A percentile compares a stretch with the other conserved stretches of the same genome.
These are phyloP conservation scores for Syngnathus rostellatus DNA, from an alignment of 2,797 vertebrate genomes.

Conservation along the genomic window DNA sequence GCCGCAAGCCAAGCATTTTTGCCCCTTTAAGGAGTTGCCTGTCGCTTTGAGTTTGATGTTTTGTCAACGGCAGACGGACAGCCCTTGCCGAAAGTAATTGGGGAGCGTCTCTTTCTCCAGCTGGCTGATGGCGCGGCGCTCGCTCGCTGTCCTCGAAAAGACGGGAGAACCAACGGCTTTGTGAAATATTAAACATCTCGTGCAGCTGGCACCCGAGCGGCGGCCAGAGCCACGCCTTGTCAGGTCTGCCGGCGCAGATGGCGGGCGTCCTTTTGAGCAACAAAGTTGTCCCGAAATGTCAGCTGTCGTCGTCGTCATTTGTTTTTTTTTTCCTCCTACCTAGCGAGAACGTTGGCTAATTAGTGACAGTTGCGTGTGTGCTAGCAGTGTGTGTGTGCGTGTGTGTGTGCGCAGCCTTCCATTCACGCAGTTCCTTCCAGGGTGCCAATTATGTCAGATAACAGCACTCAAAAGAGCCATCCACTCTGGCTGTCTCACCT, in stretches of 20 bases:
- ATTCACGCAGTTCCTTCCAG: background rate
- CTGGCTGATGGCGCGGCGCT: conserved; percentile 38
- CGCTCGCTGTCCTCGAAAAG: conserved; percentile 40
- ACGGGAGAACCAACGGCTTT: conserved; percentile 38
- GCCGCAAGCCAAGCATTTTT: conserved; percentile 15
- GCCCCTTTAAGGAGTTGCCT: conserved; percentile 36
- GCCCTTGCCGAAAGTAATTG: conserved; percentile 31
- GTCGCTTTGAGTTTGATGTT: conserved; percentile 18
- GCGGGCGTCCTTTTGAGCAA: conserved; percentile 36
- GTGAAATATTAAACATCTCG: conserved; percentile 60
- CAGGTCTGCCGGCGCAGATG: conserved; percentile 47
- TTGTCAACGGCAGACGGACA: conserved; percentile 20
- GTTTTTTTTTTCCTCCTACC: background rate
- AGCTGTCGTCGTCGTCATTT: background rate
- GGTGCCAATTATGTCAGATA: background rate
- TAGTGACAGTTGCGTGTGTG: background rate
- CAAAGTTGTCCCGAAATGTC: conserved; percentile 8
- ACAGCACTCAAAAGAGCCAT: background rate
- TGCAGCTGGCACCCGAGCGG: conserved; percentile 54
- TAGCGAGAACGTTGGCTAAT: background rate
- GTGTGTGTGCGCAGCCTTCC: background rate
- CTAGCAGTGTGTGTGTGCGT: no score
- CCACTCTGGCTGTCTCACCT: background rate
- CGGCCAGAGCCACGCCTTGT: conserved; percentile 34
- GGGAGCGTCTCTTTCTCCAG: conserved; percentile 37